These are phyloP conservation scores for Macheiramphus alcinus DNA, from an alignment of 2,113 vertebrate species.

Conservation along the genomic window DNA sequence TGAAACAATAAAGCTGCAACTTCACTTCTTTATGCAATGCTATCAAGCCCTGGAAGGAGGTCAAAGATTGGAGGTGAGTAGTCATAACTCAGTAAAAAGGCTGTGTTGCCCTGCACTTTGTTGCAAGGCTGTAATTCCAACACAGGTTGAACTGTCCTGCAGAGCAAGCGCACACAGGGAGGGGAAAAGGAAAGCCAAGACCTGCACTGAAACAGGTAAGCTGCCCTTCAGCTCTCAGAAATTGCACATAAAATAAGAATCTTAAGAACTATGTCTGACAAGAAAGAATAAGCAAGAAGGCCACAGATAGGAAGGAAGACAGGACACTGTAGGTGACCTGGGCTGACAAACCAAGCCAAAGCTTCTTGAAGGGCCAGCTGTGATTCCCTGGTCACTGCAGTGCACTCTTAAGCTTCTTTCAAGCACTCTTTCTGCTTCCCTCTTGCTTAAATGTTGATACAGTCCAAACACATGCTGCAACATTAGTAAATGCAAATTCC, in stretches of 20 bases:
- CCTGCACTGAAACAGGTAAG: neutral
- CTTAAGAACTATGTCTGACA: neutral
- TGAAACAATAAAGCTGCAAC: neutral
- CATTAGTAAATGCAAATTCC: neutral
- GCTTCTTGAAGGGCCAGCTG: neutral
- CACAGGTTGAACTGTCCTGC: neutral
- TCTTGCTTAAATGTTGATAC: neutral
- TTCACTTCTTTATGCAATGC: neutral
- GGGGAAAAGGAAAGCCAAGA: neutral
- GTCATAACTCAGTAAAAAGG: rapidly evolving
- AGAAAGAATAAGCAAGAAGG: neutral
- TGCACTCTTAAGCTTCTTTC: neutral
- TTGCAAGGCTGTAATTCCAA: neutral
- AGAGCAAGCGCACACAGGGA: rapidly evolving
- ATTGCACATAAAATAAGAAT: neutral
- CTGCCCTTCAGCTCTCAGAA: neutral
- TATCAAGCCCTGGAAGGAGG: neutral
- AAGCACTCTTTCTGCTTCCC: neutral
- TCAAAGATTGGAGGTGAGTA: neutral
- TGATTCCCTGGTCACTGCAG: neutral
- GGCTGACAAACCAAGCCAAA: neutral
- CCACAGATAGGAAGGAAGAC: neutral
- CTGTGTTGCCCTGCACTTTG: rapidly evolving
- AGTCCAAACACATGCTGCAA: neutral
- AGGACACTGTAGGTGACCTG: neutral